Base-by-base conservation (phyloP, 1,140 invertebrate genomes). In the Leptopilina boulardi region DNA sequence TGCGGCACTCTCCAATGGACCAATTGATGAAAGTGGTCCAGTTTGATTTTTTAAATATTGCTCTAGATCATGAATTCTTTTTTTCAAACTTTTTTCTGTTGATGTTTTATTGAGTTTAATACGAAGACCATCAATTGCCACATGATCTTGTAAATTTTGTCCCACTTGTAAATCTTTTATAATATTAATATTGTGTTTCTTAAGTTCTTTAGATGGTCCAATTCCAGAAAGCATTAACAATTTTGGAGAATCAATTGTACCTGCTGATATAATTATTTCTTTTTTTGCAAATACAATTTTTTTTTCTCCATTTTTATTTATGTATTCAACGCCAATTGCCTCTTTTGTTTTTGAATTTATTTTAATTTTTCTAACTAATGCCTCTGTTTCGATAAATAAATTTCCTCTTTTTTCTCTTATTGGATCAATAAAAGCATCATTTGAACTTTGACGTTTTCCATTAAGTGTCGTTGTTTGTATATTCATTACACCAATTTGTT, bases 401-500 rank as follows among this genome's bases (percentile, higher is more conserved):
- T 98, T 98, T 2, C 87, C 87, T 44, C 96, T 88, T 77, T 94
- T 93, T 23, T 92, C 85, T 41, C 94, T 89, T 59, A 94, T 93
- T 1, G 95, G 95, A 77, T 93, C 88, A n/a, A 97, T 93, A 86
- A 95, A 97, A 3, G 94, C 95, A 23, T 87, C 89, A 75, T 96
- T 94, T 1, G 94, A 93, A 78, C 95, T 96, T 77, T 93, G 1
- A 42, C 70, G 44, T n/a, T n/a, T n/a, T n/a, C n/a, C n/a, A n/a
- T n/a, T n/a, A n/a, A n/a, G n/a, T n/a, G n/a, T n/a, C n/a, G n/a
- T n/a, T n/a, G n/a, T n/a, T n/a, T 94, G 93, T 4, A 92, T 80
- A 19, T 93, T 87, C 86, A 92, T 92, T 2, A 92, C 91, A 26
- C 94, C 94, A 6, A 93, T 84, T 81, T 94, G 91, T 21, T 85